Percentiles rank a stretch among this genome's conserved stretches.
Conservation (phyloP, 2,888 invertebrate genomes). For the Dasypolia templi region DNA sequence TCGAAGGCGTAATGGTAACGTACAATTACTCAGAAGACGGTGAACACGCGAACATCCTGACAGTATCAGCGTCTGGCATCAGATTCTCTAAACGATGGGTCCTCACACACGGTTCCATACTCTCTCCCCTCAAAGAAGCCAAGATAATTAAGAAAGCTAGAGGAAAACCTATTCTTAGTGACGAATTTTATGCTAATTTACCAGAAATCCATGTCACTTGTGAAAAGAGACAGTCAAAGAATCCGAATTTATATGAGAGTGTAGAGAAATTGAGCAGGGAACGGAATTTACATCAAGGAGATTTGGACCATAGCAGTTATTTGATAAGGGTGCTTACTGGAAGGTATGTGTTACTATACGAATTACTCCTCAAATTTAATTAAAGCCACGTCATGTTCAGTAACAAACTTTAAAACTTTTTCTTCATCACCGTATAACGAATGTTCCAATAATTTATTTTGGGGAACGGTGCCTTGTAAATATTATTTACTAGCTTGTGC, state of each 20-base stretch:
- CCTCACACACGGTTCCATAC: slow-evolving; percentile 88
- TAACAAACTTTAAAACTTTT: background rate
- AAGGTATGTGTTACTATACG: slow-evolving; percentile 69
- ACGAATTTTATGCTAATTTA: slow-evolving; percentile 84
- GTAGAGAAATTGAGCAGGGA: slow-evolving; percentile 82
- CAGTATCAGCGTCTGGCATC: slow-evolving; percentile 89
- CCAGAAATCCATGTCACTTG: slow-evolving; percentile 87
- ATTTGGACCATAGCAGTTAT: slow-evolving; percentile 85
- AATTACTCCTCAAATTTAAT: background rate
- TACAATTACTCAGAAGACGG: slow-evolving; percentile 85
- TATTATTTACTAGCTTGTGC: no score
- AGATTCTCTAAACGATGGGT: slow-evolving; percentile 89
- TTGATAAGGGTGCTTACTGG: slow-evolving; percentile 85
- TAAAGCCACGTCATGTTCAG: background rate
- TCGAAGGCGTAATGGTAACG: slow-evolving; percentile 88
- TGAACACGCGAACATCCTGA: slow-evolving; percentile 86
- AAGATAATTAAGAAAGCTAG: slow-evolving; percentile 80
- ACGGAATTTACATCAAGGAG: slow-evolving; percentile 74
- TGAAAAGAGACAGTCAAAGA: slow-evolving; percentile 76
- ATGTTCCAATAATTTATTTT: background rate
- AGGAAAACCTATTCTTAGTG: slow-evolving; percentile 83
- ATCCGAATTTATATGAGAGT: slow-evolving; percentile 75
- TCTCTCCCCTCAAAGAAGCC: slow-evolving; percentile 86
- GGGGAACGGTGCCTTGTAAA: no score
- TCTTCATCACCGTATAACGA: background rate